A percentile compares a stretch with the other conserved stretches of the same genome.
Conservation (phyloP, 64 coral and sea anemone genomes). For the Stylophora pistillata region DNA sequence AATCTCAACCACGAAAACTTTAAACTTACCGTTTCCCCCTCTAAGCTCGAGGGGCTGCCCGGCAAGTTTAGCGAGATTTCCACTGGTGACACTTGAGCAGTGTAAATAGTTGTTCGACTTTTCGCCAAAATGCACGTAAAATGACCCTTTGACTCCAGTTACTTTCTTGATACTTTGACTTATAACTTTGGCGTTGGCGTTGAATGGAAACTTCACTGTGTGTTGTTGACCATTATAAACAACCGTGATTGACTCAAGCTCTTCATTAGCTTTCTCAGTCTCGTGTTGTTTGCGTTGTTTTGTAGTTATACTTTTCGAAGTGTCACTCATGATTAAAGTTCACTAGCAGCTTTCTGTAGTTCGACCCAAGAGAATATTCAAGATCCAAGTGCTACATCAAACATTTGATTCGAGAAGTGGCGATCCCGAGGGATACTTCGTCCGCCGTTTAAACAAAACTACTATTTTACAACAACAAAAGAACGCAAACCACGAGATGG, state of each 20-base stretch:
- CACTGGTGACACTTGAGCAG: conserved; percentile 69
- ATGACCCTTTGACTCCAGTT: conserved; percentile 66
- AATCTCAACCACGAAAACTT: neutral
- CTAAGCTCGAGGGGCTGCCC: conserved; percentile 64
- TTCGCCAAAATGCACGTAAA: conserved; percentile 77
- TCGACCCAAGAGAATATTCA: neutral
- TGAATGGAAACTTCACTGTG: conserved; percentile 40
- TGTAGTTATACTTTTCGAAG: neutral
- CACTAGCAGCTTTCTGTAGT: too few relatives aligned
- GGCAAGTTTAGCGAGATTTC: conserved; percentile 68
- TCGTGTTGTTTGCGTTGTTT: neutral
- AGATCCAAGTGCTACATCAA: neutral
- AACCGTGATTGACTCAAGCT: conserved; percentile 52
- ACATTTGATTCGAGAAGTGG: neutral
- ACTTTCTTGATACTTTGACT: conserved; percentile 60
- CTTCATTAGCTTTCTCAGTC: conserved; percentile 12
- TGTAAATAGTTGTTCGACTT: conserved; percentile 65
- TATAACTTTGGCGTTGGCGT: conserved; percentile 58
- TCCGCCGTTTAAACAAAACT: neutral
- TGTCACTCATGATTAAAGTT: neutral
- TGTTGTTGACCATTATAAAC: conserved; percentile 53
- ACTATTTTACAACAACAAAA: neutral
- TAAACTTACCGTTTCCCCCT: conserved; percentile 85
- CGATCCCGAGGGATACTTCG: neutral
- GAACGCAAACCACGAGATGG: neutral